Conservation (phyloP, 1,140 invertebrate species). For the Chlorops oryzae region DNA sequence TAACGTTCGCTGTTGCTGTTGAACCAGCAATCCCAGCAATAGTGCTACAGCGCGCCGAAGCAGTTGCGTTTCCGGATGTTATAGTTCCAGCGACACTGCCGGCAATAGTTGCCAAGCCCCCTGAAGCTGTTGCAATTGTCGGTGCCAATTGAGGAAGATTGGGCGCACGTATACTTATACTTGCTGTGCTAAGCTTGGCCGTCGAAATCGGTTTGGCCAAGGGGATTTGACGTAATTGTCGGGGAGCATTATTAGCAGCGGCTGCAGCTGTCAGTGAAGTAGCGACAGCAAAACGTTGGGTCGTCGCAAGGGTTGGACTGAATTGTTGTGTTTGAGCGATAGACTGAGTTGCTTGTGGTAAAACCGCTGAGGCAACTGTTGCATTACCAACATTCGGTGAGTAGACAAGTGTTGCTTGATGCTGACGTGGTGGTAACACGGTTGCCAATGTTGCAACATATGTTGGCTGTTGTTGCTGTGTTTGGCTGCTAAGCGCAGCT, state of each 20-base stretch:
- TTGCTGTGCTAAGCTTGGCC: slow-evolving; percentile 39
- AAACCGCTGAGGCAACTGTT: slow-evolving; percentile 22
- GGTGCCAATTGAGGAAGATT: slow-evolving; percentile 36
- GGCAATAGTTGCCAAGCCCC: slow-evolving; percentile 24
- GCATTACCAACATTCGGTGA: slow-evolving; percentile 32
- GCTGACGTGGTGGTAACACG: slow-evolving; percentile 39
- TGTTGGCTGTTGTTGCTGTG: slow-evolving; percentile 21
- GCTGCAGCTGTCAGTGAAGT: slow-evolving; percentile 20
- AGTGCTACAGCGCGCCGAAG: slow-evolving; percentile 21
- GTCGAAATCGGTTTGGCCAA: slow-evolving; percentile 35
- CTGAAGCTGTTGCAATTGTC: slow-evolving; percentile 22
- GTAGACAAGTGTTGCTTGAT: slow-evolving; percentile 44
- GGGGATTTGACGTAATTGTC: slow-evolving; percentile 37
- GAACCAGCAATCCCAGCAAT: slow-evolving; percentile 19
- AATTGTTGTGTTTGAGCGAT: slow-evolving; percentile 28
- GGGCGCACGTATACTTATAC: slow-evolving; percentile 43
- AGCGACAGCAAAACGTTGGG: slow-evolving; percentile 38
- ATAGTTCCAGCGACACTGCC: slow-evolving; percentile 16
- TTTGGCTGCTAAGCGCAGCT: slow-evolving; percentile 14
- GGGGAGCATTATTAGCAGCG: slow-evolving; percentile 15
- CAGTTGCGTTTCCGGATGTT: slow-evolving; percentile 14
- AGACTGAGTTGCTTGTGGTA: slow-evolving; percentile 17
- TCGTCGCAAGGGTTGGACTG: slow-evolving; percentile 22
- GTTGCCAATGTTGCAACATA: slow-evolving; percentile 43
- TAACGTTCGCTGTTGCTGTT: slow-evolving; percentile 13